Conservation (phyloP, 2,888 invertebrate genomes). For the Ornithoptera alexandrae region DNA sequence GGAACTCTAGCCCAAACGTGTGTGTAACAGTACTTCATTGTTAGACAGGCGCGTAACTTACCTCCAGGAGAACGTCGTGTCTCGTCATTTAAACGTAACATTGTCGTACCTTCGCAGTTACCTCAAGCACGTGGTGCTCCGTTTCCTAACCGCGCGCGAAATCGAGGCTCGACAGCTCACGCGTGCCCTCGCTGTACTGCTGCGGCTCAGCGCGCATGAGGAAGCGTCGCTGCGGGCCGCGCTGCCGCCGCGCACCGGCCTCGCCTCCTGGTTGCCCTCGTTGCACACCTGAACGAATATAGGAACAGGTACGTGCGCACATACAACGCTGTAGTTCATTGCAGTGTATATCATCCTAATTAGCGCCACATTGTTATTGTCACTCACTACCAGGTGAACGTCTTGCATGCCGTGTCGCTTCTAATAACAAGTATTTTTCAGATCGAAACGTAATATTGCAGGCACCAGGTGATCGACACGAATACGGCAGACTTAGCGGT, state of each 20-base stretch:
- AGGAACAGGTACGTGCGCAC: background rate
- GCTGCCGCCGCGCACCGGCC: constrained; percentile 71
- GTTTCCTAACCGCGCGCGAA: constrained; percentile 94
- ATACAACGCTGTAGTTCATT: too few relatives aligned
- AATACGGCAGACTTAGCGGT: background rate
- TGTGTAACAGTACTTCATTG: background rate
- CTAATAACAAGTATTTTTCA: background rate
- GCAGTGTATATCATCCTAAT: too few relatives aligned
- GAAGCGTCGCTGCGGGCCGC: constrained; percentile 91
- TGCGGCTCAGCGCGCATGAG: constrained; percentile 92
- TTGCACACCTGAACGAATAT: constrained; percentile 56
- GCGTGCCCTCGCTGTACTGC: constrained; percentile 90
- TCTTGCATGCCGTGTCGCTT: too few relatives aligned
- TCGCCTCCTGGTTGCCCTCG: constrained; percentile 65
- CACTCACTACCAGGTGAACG: too few relatives aligned
- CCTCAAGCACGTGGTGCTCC: constrained; percentile 94
- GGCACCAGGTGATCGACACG: background rate
- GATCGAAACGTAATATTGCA: background rate
- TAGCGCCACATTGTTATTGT: too few relatives aligned
- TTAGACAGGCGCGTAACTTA: background rate
- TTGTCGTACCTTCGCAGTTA: constrained; percentile 72
- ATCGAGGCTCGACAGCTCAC: constrained; percentile 93
- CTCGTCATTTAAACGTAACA: background rate
- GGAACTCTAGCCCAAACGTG: too few relatives aligned
- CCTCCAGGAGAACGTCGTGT: background rate